Percentiles rank a stretch among this genome's conserved stretches.
Evolutionary conservation across 64 coral and sea anemone genomes (phyloP).

Genomic region (Porites lutea): DNA sequence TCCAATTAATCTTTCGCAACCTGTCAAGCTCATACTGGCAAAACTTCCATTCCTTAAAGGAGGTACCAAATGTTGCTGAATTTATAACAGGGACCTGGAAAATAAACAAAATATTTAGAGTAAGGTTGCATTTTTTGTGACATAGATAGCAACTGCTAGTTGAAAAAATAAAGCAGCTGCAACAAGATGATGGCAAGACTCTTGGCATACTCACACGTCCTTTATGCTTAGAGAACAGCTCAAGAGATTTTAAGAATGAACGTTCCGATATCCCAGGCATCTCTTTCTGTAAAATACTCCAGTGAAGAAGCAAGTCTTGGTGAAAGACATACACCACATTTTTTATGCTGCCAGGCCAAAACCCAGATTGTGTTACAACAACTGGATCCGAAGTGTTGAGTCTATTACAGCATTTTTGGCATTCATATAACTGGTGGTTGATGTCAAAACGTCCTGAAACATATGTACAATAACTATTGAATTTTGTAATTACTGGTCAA

Average conservation of each 20-base stretch:
- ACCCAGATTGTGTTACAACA: slow-evolving; percentile 53
- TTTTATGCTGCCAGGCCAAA: slow-evolving; percentile 72
- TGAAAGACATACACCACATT: slow-evolving; percentile 64
- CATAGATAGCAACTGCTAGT: too few relatives aligned
- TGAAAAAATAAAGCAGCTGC: not conserved
- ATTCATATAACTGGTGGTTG: slow-evolving; percentile 23
- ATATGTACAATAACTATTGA: not conserved
- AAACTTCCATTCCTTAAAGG: slow-evolving; percentile 85
- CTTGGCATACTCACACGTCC: slow-evolving; percentile 56
- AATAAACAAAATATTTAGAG: not conserved
- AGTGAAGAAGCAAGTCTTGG: slow-evolving; percentile 65
- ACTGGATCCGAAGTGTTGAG: slow-evolving; percentile 47
- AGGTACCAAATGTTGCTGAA: slow-evolving; percentile 29
- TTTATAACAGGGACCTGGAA: slow-evolving; percentile 21
- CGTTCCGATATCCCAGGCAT: slow-evolving; percentile 76
- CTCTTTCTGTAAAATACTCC: slow-evolving; percentile 72
- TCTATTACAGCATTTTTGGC: slow-evolving; percentile 24
- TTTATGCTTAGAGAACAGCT: slow-evolving; percentile 60
- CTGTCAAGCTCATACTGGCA: slow-evolving; percentile 61
- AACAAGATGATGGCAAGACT: not conserved
- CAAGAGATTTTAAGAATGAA: slow-evolving; percentile 70
- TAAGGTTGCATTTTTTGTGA: too few relatives aligned
- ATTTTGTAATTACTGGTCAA: too few relatives aligned
- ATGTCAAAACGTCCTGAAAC: slow-evolving; percentile 73
- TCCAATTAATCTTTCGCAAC: slow-evolving; percentile 50